These are phyloP conservation scores for Neodiprion fabricii DNA, from an alignment of 1,140 invertebrate species.

Conservation along the genomic window DNA sequence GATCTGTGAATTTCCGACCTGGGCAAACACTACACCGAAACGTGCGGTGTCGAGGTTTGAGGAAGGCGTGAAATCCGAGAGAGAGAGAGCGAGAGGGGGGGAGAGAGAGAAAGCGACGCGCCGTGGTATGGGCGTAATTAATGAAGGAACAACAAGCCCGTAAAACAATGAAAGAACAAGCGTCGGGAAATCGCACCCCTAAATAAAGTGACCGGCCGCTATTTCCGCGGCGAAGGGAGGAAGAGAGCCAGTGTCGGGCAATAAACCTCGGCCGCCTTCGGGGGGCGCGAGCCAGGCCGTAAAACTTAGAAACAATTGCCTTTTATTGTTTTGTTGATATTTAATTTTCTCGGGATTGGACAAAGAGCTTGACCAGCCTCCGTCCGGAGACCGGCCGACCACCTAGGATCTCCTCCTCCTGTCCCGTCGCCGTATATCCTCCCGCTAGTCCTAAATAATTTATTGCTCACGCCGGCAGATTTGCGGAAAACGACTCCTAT, in stretches of 20 bases:
- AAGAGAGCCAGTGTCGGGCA: constrained; percentile 28
- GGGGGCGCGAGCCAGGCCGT: constrained; percentile 37
- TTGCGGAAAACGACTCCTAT: constrained; percentile 7
- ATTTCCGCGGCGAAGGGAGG: constrained; percentile 29
- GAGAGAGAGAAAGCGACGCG: neutral
- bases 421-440: neutral
- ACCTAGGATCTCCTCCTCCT: neutral
- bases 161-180: neutral
- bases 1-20: neutral
- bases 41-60: neutral
- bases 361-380: constrained; percentile 1
- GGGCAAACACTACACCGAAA: neutral
- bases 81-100: neutral
- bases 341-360: constrained; percentile 47
- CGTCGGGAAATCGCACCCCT: constrained; percentile 41
- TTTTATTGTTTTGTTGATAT: constrained; percentile 57
- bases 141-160: constrained; percentile 4
- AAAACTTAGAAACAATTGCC: constrained; percentile 57
- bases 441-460: neutral
- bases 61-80: neutral
- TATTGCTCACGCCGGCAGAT: neutral
- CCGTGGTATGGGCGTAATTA: neutral
- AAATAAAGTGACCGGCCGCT: constrained; percentile 56
- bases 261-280: no score
- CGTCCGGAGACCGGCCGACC: neutral